Percentiles rank a stretch among this genome's conserved stretches.
These are phyloP conservation scores for Gallinago solitaria DNA, from an alignment of 2,797 vertebrate species.

Conservation along the genomic window DNA sequence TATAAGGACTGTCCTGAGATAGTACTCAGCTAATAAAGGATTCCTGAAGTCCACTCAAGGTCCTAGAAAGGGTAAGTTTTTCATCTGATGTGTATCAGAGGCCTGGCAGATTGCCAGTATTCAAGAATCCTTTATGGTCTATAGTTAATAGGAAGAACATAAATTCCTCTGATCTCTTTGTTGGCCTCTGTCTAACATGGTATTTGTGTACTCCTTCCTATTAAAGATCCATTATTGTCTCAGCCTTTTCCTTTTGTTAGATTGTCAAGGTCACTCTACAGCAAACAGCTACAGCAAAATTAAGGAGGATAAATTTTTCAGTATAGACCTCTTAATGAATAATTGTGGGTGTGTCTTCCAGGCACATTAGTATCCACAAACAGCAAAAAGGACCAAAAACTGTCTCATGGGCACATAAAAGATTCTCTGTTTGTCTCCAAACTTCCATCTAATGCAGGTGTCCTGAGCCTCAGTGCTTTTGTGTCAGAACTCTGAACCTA, in stretches of 20 bases:
- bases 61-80: neutral
- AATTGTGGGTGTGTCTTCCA: neutral
- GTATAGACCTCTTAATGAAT: neutral
- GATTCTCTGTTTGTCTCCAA: neutral
- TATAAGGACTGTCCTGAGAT: neutral
- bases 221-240: neutral
- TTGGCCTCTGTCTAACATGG: neutral
- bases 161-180: neutral
- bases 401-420: fast-evolving
- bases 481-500: neutral
- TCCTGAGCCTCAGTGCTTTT: neutral
- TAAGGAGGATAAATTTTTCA: neutral
- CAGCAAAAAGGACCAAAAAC: neutral
- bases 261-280: neutral
- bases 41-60: neutral
- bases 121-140: neutral
- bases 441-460: too few relatives aligned
- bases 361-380: neutral
- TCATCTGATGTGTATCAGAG: neutral
- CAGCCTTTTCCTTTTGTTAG: neutral
- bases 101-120: neutral
- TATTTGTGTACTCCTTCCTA: neutral
- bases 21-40: neutral
- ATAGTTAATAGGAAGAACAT: neutral
- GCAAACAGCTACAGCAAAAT: neutral